Evolutionary conservation across 2,113 vertebrate species (phyloP), one percentile per base, ranked within the genome.

Genomic region (Circaetus gallicus): DNA sequence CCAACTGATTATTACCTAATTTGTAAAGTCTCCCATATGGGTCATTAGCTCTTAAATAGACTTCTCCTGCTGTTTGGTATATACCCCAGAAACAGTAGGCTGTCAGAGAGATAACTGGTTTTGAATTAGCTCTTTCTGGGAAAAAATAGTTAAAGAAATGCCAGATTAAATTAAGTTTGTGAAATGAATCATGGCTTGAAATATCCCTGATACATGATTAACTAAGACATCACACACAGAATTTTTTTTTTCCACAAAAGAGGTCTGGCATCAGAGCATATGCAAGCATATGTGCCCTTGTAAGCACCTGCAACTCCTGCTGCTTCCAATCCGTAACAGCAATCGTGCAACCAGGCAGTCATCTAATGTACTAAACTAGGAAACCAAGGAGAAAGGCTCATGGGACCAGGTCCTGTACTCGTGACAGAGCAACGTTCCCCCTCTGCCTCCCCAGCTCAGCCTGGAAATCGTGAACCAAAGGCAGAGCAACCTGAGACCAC

Each of bases 31-130:
- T 92, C 78, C 71, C 88, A 91, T 91, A 92, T 80, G 74, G 93
- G 63, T 70, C 73, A 95, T 94, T 92, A 97, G 45, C 21, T 86
- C 62, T 92, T 95, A 90, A 94, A 87, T 55, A 93, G 38, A 84
- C 86, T 86, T 80, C 47, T 95, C 89, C 92, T 91, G 89, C 92
- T 94, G 82, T 82, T 90, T 91, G 66, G 74, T 80, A 70, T 16
- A 66, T 82, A 93, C 50, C 43, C 43, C 36, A 73, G 82, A 66
- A 86, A 80, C 69, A 93, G 78, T 7, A 83, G 89, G 56, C 42
- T 86, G n/a, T 43, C 59, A 72, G 89, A 86, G 47, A 95, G 47
- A 58, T 26, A 86, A 70, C 52, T 72, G 42, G 55, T 43, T 77
- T 73, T 11, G 24, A 83, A 95, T 80, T 29, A 73, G 52, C 50